These are phyloP conservation scores for Caerostris extrusa DNA, from an alignment of 1,140 invertebrate species.

Conservation along the genomic window DNA sequence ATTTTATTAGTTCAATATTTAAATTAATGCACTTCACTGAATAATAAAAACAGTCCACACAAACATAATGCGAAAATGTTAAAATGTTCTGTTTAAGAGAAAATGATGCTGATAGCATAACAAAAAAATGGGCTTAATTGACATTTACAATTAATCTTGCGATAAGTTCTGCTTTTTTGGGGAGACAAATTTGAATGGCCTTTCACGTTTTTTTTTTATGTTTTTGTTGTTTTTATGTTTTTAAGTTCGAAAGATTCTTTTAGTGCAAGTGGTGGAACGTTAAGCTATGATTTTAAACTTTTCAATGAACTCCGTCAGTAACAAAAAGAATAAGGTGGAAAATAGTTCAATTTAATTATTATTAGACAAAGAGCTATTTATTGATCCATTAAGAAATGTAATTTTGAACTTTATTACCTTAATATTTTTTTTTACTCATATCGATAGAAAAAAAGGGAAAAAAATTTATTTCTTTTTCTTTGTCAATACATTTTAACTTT, in stretches of 20 bases:
- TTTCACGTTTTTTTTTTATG: not conserved
- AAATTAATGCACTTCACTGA: not conserved
- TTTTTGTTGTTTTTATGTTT: not conserved
- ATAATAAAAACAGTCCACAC: not conserved
- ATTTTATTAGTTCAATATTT: slow-evolving; percentile 19
- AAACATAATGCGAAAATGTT: not conserved
- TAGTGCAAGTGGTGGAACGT: not conserved
- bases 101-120: not conserved
- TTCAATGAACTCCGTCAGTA: not conserved
- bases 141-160: slow-evolving; percentile 38
- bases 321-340: not conserved
- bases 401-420: not conserved
- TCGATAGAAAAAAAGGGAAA: no score
- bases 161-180: not conserved
- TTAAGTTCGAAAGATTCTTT: not conserved
- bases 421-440: no score
- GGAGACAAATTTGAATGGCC: not conserved
- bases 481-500: no score
- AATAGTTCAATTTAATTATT: not conserved
- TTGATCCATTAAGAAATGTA: not conserved
- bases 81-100: not conserved
- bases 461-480: no score
- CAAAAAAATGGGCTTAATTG: not conserved
- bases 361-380: not conserved
- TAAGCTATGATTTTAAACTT: not conserved